A percentile compares a stretch with the other conserved stretches of the same genome.
Evolutionary conservation across 2,797 vertebrate species (phyloP).

Genomic region (Delichon dasypus): DNA sequence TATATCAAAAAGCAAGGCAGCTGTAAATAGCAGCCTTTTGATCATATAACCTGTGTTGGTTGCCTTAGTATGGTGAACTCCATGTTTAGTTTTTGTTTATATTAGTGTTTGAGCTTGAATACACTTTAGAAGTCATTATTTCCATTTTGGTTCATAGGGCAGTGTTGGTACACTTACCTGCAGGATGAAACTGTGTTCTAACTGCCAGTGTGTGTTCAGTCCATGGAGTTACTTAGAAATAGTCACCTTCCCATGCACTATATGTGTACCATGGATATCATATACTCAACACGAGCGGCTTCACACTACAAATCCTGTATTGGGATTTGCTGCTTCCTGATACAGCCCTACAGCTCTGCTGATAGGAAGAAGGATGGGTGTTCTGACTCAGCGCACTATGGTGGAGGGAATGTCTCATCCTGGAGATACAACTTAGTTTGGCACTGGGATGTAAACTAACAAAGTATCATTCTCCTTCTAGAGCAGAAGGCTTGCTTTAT

Average conservation of each 20-base stretch:
- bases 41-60: background rate
- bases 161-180: background rate
- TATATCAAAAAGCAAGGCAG: background rate
- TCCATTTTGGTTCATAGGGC: background rate
- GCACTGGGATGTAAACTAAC: background rate
- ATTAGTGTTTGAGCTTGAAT: background rate
- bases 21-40: background rate
- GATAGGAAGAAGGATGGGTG: background rate
- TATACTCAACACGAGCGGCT: background rate
- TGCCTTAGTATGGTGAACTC: background rate
- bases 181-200: background rate
- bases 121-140: background rate
- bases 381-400: background rate
- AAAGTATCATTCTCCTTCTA: background rate
- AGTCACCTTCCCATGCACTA: background rate
- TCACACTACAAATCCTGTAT: background rate
- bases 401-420: background rate
- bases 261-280: background rate
- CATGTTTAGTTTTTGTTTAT: background rate
- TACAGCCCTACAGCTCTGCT: background rate
- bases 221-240: background rate
- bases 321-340: background rate
- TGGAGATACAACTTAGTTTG: background rate
- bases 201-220: background rate
- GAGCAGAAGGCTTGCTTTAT: background rate